Base-by-base conservation (phyloP, 2,888 invertebrate species). In the Drosophila meridionalis region DNA sequence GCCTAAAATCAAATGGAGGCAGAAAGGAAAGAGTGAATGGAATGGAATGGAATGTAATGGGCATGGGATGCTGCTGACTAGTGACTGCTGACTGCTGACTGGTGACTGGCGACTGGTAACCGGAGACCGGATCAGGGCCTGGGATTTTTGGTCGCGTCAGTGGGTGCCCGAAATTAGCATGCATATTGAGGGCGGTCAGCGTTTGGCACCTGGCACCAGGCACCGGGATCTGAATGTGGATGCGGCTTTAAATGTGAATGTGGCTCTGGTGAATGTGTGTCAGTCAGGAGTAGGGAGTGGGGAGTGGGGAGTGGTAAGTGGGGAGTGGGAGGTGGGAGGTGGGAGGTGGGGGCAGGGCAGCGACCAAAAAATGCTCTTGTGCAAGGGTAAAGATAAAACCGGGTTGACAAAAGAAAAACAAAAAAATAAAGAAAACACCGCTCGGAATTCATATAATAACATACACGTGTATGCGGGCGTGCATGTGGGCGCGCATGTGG, bases 121-220 rank as follows among this genome's bases (percentile, higher is more conserved):
- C n/a, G 58, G 45, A 28, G 9, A 28, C 20, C 14, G 47, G 65
- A 26, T 56, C 40, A 28, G 52, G 52, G 42, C 48, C 38, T 43
- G 30, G 40, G 40, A 38, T 26, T 61, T 61, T n/a, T 40, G 32
- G 34, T 14, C 38, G 43, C n/a, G 50, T 26, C 38, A 40, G 59
- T 64, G 59, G 65, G 48, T 50, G 76, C 43, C 36, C 45, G 55
- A 77, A 77, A 80, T 79, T 79, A 79, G 79, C 79, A 79, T 79
- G 79, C 78, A 79, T 79, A 79, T 80, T 79, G 81, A 79, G 68
- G 73, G 67, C 80, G 78, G 81, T 77, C 79, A 79, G 67, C 64
- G 53, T 69, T 79, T 73, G 73, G 62, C 78, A 80, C 78, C 78
- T 78, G 78, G 62, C 76, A 11, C 65, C 76, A 40, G 78, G 62